Evolutionary conservation across 92 coral and sea anemone species (phyloP).

Genomic region (Epizoanthus illoricatus): DNA sequence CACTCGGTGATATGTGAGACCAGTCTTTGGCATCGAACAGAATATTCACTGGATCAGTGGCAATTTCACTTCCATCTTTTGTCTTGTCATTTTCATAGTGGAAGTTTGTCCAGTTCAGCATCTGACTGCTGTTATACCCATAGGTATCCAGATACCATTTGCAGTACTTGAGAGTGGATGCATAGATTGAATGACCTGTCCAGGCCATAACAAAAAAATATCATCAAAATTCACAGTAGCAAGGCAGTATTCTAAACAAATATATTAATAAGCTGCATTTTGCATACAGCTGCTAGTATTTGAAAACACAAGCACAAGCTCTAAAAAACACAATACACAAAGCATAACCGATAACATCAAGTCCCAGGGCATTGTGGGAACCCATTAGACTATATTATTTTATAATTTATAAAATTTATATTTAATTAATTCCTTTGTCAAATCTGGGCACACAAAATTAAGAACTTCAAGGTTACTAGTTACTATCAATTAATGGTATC

Average conservation of each 20-base stretch:
- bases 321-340: background rate
- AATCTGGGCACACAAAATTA: too few species aligned
- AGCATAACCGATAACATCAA: background rate
- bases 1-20: conserved; percentile 54
- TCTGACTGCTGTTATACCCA: conserved; percentile 49
- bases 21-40: conserved; percentile 50
- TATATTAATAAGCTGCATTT: too few species aligned
- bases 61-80: conserved; percentile 56
- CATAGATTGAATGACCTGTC: conserved; percentile 65
- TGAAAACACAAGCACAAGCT: too few species aligned
- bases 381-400: too few species aligned
- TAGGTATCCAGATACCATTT: conserved; percentile 57
- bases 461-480: too few species aligned
- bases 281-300: too few species aligned
- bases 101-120: conserved; percentile 71
- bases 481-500: too few species aligned
- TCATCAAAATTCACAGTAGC: too few species aligned
- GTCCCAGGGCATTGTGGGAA: background rate
- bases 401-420: too few species aligned
- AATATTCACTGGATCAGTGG: conserved; percentile 64
- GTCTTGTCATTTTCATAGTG: conserved; percentile 61
- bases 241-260: too few species aligned
- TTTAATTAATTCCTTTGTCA: too few species aligned
- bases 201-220: background rate
- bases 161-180: conserved; percentile 59